phyloP scores from a whole-genome alignment of 2,113 vertebrate genomes.

The Phrynosoma blainvillii region DNA sequence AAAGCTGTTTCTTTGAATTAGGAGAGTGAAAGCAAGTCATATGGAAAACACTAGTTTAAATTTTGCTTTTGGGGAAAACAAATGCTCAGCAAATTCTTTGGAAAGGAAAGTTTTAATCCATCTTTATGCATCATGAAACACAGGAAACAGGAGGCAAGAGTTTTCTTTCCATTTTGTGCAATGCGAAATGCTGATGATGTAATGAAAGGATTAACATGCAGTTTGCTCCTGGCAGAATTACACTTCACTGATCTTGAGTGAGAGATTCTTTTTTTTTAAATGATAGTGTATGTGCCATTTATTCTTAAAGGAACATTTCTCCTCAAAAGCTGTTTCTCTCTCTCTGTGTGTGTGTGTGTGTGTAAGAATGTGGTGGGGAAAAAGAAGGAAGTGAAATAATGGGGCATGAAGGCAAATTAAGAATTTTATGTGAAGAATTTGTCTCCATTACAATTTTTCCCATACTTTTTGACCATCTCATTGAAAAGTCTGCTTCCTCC shows the following conservation, averaged over 20 bases:
- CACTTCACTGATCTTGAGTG: constrained; percentile 36
- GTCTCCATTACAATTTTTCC: not conserved
- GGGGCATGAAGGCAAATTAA: constrained; percentile 46
- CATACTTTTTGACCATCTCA: constrained; percentile 39
- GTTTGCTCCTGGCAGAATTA: constrained; percentile 26
- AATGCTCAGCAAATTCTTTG: constrained; percentile 15
- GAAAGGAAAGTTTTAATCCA: constrained; percentile 17
- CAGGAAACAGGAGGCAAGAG: not conserved
- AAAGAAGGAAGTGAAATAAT: constrained; percentile 42
- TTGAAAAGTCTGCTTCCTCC: constrained; percentile 54
- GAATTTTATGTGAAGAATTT: constrained; percentile 49
- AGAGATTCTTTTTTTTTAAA: constrained; percentile 7
- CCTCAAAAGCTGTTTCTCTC: constrained; percentile 32
- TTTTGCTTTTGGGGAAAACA: not conserved
- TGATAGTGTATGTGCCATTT: constrained; percentile 22
- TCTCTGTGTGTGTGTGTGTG: not conserved
- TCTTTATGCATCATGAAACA: constrained; percentile 16
- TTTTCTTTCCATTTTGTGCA: not conserved
- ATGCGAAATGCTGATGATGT: constrained; percentile 12
- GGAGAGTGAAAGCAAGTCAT: not conserved
- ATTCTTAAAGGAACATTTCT: constrained; percentile 37
- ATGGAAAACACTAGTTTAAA: not conserved
- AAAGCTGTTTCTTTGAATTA: not conserved
- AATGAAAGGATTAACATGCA: constrained; percentile 7
- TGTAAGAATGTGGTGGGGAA: not conserved